These are phyloP conservation scores for Lutraria lutraria DNA, from an alignment of 2,888 invertebrate genomes.

Conservation along the genomic window DNA sequence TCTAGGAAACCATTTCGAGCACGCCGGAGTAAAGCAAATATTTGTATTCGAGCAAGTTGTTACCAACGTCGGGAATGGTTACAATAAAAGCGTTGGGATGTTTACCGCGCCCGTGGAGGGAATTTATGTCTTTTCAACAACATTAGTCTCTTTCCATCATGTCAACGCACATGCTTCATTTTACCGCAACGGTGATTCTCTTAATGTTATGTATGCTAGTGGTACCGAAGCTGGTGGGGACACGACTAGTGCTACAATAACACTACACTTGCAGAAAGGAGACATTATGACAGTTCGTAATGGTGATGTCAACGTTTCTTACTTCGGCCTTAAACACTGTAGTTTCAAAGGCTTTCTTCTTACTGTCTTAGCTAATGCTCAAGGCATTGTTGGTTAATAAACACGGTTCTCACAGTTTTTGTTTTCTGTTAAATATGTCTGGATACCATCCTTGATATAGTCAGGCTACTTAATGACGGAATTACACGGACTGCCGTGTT, in stretches of 20 bases:
- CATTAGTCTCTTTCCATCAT: background rate
- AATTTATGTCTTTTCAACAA: constrained; percentile 28
- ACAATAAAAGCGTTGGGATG: constrained; percentile 5
- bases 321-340: background rate
- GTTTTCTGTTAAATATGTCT: too few relatives aligned
- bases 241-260: constrained; percentile 18
- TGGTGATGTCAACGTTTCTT: background rate
- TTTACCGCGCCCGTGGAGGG: constrained; percentile 26
- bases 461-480: too few relatives aligned
- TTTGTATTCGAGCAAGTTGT: constrained; percentile 22
- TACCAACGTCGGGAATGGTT: constrained; percentile 18
- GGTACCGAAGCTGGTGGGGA: constrained; percentile 9
- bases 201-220: constrained; percentile 13
- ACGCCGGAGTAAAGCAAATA: constrained; percentile 9
- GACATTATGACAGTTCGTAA: constrained; percentile 21
- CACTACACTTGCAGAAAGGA: constrained; percentile 10
- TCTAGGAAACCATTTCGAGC: background rate
- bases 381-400: background rate
- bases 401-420: too few relatives aligned
- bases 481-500: too few relatives aligned
- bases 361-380: too few relatives aligned
- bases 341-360: constrained; percentile 33
- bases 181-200: background rate
- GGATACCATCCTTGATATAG: too few relatives aligned
- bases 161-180: background rate